Evolutionary conservation across 2,113 vertebrate genomes (phyloP), one percentile per base, ranked within the genome.

Genomic region (Vicugna pacos): DNA sequence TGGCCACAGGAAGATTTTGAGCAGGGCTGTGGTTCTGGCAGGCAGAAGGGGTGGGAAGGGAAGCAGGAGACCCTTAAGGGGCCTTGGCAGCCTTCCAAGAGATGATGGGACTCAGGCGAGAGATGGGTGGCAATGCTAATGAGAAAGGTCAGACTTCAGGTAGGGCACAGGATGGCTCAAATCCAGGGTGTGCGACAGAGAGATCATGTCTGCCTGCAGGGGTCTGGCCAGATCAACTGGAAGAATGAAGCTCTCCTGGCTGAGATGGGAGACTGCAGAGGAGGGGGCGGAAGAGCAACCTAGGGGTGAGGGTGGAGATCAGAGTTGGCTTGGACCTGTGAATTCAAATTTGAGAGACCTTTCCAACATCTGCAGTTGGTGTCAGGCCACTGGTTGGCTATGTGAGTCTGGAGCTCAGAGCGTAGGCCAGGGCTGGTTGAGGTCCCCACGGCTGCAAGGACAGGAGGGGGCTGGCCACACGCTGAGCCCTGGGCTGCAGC

Each of bases 141-240:
- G 10, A 22, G 14, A 3, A 15, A 20, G 15, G 32, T 22, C 3
- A 4, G 79, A 22, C 69, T 24, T 46, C 0, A 50, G 70, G 35
- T 15, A 3, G 28, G 19, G 16, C 22, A 14, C 1, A 2, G 1
- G 28, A 35, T 46, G 50, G 8, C 1, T 67, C 48, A n/a, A 20
- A 70, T 14, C 22, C 82, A 17, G 73, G 38, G 19, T 52, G 15
- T 52, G 72, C 6, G 8, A 22, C 30, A 32, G 48, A 26, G n/a
- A 30, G 54, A 38, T 30, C 38, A 1, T 5, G 0, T 46, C n/a
- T 28, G 32, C 69, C 22, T 38, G 22, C 79, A 42, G 50, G 26
- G 12, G 17, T 52, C 26, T 11, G 75, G 32, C 70, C 24, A 2
- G n/a, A 65, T 26, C n/a, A 38, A 7, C 19, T 3, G 28, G 28